Evolutionary conservation across 2,113 vertebrate species (phyloP).

Genomic region (Caracal caracal): DNA sequence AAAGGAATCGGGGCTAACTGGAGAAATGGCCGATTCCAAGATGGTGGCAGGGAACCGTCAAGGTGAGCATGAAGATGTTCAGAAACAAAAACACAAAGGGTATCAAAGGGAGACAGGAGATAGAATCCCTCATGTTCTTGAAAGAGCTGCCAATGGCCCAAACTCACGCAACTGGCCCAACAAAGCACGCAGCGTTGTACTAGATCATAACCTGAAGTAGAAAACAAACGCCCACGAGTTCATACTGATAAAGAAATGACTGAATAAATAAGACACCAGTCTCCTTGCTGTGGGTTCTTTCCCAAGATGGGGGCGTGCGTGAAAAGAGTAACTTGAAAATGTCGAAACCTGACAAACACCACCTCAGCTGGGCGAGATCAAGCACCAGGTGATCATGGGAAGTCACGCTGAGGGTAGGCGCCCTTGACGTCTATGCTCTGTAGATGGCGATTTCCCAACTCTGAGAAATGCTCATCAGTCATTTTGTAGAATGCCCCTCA

Average conservation of each 20-base stretch:
- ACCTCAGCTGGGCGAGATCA: neutral
- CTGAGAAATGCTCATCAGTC: neutral
- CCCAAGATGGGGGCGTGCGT: neutral
- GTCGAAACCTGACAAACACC: neutral
- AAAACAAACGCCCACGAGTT: neutral
- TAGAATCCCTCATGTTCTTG: neutral
- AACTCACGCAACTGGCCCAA: neutral
- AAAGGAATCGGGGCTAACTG: neutral
- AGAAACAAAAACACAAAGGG: neutral
- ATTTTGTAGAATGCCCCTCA: neutral
- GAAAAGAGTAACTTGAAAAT: neutral
- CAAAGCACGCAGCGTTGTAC: neutral
- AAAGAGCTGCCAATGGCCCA: neutral
- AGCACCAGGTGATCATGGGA: neutral
- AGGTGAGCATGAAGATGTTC: neutral
- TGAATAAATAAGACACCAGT: neutral
- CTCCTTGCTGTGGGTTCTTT: neutral
- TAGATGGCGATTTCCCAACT: neutral
- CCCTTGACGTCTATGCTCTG: neutral
- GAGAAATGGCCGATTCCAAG: neutral
- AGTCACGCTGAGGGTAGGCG: fast-evolving
- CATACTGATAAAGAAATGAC: neutral
- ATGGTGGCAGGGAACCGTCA: neutral
- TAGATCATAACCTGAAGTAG: neutral
- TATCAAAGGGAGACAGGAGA: neutral